Evolutionary conservation across 2,113 vertebrate genomes (phyloP).

Genomic region (Cheilinus undulatus): DNA sequence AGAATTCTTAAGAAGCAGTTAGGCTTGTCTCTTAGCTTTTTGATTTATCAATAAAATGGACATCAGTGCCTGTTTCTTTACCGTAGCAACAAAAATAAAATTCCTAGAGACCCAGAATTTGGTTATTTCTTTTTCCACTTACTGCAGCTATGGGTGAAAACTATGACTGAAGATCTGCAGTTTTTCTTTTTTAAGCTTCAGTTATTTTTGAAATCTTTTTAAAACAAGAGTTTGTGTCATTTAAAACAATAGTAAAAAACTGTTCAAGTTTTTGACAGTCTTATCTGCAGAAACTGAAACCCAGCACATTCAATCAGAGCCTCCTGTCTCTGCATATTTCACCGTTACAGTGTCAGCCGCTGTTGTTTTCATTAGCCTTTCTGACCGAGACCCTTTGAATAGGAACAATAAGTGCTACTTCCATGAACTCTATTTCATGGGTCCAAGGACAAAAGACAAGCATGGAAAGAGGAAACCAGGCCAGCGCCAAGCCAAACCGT

Average conservation of each 20-base stretch:
- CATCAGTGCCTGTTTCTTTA: too few relatives aligned
- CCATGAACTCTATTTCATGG: constrained; percentile 59
- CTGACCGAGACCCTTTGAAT: constrained; percentile 50
- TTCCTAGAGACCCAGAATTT: too few relatives aligned
- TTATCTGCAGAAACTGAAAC: background rate
- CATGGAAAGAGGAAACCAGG: constrained; percentile 77
- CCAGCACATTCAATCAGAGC: background rate
- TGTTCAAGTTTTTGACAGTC: background rate
- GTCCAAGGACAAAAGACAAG: constrained; percentile 69
- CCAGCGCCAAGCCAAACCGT: constrained; percentile 61
- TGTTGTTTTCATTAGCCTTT: constrained; percentile 58
- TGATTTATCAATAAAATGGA: too few relatives aligned
- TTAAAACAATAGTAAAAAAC: too few relatives aligned
- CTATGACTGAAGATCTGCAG: too few relatives aligned
- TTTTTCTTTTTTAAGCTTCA: background rate
- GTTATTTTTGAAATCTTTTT: background rate
- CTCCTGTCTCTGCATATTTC: constrained; percentile 1
- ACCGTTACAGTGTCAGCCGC: constrained; percentile 12
- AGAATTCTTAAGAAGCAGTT: too few relatives aligned
- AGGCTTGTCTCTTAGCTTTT: too few relatives aligned
- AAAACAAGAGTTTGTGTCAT: too few relatives aligned
- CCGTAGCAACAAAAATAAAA: too few relatives aligned
- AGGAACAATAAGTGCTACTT: constrained; percentile 69
- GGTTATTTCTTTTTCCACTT: too few relatives aligned
- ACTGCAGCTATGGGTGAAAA: too few relatives aligned